Base-by-base conservation (phyloP, 2,888 invertebrate species). In the Aspidiotus destructor region DNA sequence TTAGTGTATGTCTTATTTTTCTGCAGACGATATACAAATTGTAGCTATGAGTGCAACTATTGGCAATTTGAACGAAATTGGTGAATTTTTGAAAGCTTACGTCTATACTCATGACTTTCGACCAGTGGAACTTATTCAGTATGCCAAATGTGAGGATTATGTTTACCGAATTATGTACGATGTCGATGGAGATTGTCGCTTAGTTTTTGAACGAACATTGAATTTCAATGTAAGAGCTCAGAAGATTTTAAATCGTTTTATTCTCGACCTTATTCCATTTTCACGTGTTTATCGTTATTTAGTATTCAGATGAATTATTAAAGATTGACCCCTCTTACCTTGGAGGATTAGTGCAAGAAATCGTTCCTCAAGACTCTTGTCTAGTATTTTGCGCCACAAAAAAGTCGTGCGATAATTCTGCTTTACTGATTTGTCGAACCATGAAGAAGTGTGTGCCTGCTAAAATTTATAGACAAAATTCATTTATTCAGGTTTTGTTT, bases 41-140 rank as follows among this genome's bases (percentile, higher is more conserved):
- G 84, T 98, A 16, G 96, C 94, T 28, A 97, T 98, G 95, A 95
- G 94, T 78, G 98, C 98, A 0, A 98, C 98, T 0, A 88, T 98
- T 73, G 94, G 92, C 70, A 97, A 98, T 79, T 80, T 96, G 67
- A 77, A 83, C 0, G 92, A 96, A 75, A 76, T 99, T 57, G 85
- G 88, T 0, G 75, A 77, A 67, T 98, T 95, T 78, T 80, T 99
- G 2, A 82, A 85, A 67, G 89, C 95, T 0, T 87, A 89, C 63
- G 80, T 90, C 13, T 97, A 88, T 77, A 83, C 85, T 13, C 85
- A 87, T 69, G 84, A 93, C 75, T 98, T 97, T 79, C 82, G 97
- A 55, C 97, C 97, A 0, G 88, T 96, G 2, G 85, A 89, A 76
- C 79, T 96, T 60, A 84, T 83, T 28, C 95, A 92, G 78, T 89